Base-by-base conservation (phyloP, 1,140 invertebrate genomes). In the Nixonia krombeini region DNA sequence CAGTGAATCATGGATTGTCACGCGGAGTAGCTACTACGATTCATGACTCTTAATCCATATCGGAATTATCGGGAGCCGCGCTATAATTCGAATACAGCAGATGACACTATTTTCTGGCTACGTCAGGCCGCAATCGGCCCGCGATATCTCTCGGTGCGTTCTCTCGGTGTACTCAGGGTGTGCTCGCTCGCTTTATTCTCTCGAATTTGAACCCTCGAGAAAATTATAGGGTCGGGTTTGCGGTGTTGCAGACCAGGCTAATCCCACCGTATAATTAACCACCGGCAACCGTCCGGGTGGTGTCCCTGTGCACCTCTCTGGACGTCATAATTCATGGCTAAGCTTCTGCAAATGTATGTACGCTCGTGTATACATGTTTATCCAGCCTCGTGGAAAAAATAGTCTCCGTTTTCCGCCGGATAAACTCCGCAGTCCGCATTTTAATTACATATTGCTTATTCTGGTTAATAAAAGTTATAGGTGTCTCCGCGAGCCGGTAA, bases 211-310 rank as follows among this genome's bases (percentile, higher is more conserved):
- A 73, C 69, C 73, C 73, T 70, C 52, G 71, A 82, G 77, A 80
- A 82, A 81, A 81, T 83, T 81, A 83, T 80, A 80, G 79, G 68
- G 68, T 66, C 61, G 70, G 75, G 77, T 72, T 79, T 78, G 74
- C 44, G 74, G 76, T 52, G 64, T 65, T 62, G 63, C 65, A 61
- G 69, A 58, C 70, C 59, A 47, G 69, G 72, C 75, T 82, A 82
- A 83, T 82, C 80, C 78, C 70, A 75, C 73, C 75, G 78, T 83
- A 79, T 82, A 82, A 83, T 83, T 82, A 81, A 81, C 81, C 76
- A 71, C 76, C 53, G 58, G 53, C 71, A 72, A 79, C 69, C 73
- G 67, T 75, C 69, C 72, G 58, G 47, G 68, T 47, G 70, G 61
- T 64, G 64, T 64, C 59, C 61, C 49, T 57, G 26, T 45, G 50